These are phyloP conservation scores for Heliconius hortense DNA, from an alignment of 2,888 invertebrate species.

Conservation along the genomic window DNA sequence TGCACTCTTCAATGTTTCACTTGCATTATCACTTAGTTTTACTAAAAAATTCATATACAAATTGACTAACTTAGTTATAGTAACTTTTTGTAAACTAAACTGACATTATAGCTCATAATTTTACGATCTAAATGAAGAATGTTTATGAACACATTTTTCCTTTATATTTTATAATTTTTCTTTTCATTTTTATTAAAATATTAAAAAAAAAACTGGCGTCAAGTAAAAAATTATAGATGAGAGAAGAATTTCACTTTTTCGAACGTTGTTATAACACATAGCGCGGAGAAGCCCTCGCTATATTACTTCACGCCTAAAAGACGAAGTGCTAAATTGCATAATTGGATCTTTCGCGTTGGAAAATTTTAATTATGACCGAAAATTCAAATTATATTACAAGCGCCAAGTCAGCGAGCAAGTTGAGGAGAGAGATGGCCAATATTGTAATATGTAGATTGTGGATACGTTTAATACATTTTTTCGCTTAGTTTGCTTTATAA, in stretches of 20 bases:
- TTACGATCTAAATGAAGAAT: too few relatives aligned
- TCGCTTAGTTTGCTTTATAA: background rate
- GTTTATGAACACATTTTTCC: too few relatives aligned
- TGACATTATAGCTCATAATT: too few relatives aligned
- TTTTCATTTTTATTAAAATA: too few relatives aligned
- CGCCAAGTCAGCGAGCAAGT: conserved; percentile 51
- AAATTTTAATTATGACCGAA: conserved; percentile 62
- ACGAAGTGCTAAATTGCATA: conserved; percentile 54
- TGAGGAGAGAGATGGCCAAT: conserved; percentile 36
- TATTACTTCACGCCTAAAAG: conserved; percentile 22
- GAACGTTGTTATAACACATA: conserved; percentile 14
- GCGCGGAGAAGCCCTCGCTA: conserved; percentile 2
- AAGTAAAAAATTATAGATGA: background rate
- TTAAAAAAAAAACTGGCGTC: too few relatives aligned
- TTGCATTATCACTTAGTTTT: too few relatives aligned
- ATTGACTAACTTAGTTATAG: too few relatives aligned
- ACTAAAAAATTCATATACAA: too few relatives aligned
- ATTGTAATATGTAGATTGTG: conserved; percentile 16
- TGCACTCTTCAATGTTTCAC: too few relatives aligned
- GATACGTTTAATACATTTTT: conserved; percentile 5
- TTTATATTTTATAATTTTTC: too few relatives aligned
- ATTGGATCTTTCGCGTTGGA: conserved; percentile 55
- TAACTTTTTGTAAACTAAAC: too few relatives aligned
- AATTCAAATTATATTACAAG: conserved; percentile 54
- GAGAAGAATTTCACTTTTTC: background rate